Conservation (phyloP, 2,797 vertebrate species). For the Takifugu ocellatus region DNA sequence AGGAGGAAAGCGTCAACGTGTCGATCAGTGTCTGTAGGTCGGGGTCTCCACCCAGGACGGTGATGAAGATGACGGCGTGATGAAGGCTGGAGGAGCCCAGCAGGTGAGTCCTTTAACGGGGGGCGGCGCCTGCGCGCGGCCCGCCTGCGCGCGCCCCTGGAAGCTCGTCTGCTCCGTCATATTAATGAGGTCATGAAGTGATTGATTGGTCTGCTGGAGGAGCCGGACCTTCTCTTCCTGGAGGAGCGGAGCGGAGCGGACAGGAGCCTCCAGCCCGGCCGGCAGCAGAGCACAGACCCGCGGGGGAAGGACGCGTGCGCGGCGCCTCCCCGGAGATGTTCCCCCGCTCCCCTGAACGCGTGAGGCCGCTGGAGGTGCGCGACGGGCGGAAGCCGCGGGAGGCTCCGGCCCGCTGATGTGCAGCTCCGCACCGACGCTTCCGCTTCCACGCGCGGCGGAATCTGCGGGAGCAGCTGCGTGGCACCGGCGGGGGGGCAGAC, state of each 20-base stretch:
- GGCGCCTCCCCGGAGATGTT: constrained; percentile 47
- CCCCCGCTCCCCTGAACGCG: constrained; percentile 43
- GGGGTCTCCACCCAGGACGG: no score
- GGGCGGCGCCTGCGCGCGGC: constrained; percentile 14
- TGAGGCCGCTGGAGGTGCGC: constrained; percentile 33
- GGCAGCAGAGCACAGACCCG: not conserved
- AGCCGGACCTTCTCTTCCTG: constrained; percentile 25
- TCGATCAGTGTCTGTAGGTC: no score
- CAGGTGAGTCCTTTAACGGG: not conserved
- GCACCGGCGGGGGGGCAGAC: constrained; percentile 19
- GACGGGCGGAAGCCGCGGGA: constrained; percentile 26
- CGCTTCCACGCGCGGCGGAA: constrained; percentile 13
- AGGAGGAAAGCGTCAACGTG: no score
- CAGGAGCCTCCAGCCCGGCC: not conserved
- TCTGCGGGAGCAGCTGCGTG: constrained; percentile 31
- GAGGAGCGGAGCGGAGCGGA: constrained; percentile 9
- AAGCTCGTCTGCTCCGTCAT: constrained; percentile 49
- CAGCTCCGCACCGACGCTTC: constrained; percentile 17
- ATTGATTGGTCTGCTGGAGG: constrained; percentile 38
- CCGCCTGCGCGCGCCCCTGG: constrained; percentile 6
- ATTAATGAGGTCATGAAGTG: constrained; percentile 50
- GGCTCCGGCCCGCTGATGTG: constrained; percentile 25
- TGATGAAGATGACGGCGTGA: not conserved
- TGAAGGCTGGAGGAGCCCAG: not conserved
- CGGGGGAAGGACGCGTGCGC: constrained; percentile 24